A percentile compares a stretch with the other conserved stretches of the same genome.
These are phyloP conservation scores for Ammodytes dubius DNA, from an alignment of 2,113 vertebrate genomes.

Conservation along the genomic window DNA sequence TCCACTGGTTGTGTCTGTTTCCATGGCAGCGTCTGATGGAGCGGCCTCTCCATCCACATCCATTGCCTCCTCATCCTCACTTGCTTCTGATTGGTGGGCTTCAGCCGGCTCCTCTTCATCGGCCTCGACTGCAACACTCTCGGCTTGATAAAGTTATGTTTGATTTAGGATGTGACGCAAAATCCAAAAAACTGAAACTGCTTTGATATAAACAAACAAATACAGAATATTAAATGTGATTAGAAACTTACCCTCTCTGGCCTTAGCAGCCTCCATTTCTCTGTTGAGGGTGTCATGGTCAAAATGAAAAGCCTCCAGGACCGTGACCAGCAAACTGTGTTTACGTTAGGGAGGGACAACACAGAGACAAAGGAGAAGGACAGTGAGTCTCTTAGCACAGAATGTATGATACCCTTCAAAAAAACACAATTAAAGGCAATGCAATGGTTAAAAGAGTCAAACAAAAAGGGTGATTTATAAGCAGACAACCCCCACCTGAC, in stretches of 20 bases:
- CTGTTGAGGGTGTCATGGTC: conserved; percentile 91
- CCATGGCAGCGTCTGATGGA: conserved; percentile 67
- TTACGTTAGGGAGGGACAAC: background rate
- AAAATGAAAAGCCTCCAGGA: conserved; percentile 96
- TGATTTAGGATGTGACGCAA: background rate
- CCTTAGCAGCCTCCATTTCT: conserved; percentile 88
- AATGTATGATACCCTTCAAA: background rate
- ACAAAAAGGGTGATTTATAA: background rate
- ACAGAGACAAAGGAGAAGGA: background rate
- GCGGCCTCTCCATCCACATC: conserved; percentile 28
- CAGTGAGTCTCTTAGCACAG: background rate
- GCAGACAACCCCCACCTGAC: conserved; percentile 85
- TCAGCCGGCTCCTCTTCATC: conserved; percentile 41
- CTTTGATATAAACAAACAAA: too few species aligned
- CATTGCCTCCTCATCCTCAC: conserved; percentile 78
- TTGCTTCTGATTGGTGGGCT: conserved; percentile 79
- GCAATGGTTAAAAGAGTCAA: background rate
- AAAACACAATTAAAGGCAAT: background rate
- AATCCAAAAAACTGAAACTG: too few species aligned
- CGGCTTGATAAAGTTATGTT: conserved; percentile 21
- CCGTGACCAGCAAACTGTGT: conserved; percentile 90
- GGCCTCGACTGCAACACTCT: conserved; percentile 28
- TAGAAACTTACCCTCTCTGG: conserved; percentile 83
- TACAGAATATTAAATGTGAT: background rate
- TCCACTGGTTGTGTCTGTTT: conserved; percentile 63